Evolutionary conservation across 2,888 invertebrate genomes (phyloP).

Genomic region (Rhorus exstirpatorius): DNA sequence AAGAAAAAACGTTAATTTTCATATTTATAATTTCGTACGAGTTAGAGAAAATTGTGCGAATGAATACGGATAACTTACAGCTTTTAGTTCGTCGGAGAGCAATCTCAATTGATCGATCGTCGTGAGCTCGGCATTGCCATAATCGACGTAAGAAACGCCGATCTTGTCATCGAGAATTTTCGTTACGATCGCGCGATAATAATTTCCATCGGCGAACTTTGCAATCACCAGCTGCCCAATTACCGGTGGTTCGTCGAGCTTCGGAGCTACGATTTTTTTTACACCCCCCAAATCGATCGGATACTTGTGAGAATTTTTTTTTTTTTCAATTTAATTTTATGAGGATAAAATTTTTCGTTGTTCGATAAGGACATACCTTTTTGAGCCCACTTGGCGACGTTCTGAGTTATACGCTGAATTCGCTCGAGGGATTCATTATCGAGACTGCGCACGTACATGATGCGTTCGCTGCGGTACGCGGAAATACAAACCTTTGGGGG

Average conservation of each 20-base stretch:
- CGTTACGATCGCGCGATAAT: constrained; percentile 82
- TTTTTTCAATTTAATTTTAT: neutral
- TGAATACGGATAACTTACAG: no score
- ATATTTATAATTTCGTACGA: neutral
- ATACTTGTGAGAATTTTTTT: neutral
- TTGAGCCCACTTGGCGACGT: constrained; percentile 77
- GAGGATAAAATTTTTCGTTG: neutral
- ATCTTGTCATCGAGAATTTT: constrained; percentile 71
- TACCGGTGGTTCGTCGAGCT: constrained; percentile 74
- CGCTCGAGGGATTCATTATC: constrained; percentile 73
- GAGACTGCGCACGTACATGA: constrained; percentile 76
- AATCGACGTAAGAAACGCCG: constrained; percentile 81
- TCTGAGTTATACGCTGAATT: constrained; percentile 76
- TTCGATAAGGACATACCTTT: constrained; percentile 71
- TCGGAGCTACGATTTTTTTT: constrained; percentile 72
- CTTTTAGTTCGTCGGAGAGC: constrained; percentile 77
- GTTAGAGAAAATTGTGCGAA: neutral
- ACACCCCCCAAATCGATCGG: constrained; percentile 6
- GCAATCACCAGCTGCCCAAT: constrained; percentile 80
- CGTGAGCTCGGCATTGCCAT: constrained; percentile 80
- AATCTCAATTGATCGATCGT: constrained; percentile 73
- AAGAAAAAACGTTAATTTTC: neutral
- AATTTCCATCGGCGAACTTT: constrained; percentile 78
- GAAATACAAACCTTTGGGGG: constrained; percentile 77
- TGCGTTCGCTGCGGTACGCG: constrained; percentile 73